Evolutionary conservation across 2,113 vertebrate genomes (phyloP), one percentile per base, ranked within the genome.

Genomic region (Hemiprocne comata): DNA sequence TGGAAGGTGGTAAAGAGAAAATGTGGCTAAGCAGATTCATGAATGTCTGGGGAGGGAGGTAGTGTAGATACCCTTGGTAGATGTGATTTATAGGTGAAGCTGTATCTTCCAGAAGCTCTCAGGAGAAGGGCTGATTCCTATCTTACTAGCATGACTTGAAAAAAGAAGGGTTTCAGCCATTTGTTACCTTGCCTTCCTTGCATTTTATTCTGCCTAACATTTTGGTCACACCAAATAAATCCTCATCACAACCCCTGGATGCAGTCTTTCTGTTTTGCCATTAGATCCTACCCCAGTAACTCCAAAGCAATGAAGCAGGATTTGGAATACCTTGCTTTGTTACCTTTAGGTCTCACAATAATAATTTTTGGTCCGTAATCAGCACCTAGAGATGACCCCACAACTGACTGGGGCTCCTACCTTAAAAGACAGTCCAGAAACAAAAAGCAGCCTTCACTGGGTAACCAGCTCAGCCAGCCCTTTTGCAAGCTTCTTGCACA

Each of bases 401-500:
- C 33, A 62, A 36, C 44, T 74, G 34, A 88, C 31, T 13, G 31
- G 55, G n/a, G 24, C 25, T 94, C 18, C 57, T 58, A 2, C 61
- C 36, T 61, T 55, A 57, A 83, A 83, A 44, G 64, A 38, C 7
- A 15, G 84, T 90, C n/a, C 57, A 89, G 57, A 97, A 93, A 75
- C 0, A 0, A 89, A 91, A 84, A 82, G 38, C 66, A 82, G 13
- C 29, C 67, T 83, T 94, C 16, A 17, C 33, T 50, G 58, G 33
- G 14, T 62, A 76, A 75, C 26, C 57, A 51, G 28, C 31, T 70
- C 76, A 80, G 26, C 24, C 48, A 90, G n/a, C 17, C 48, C 24
- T 85, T 85, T 86, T 87, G n/a, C 50, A 50, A 70, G 24, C 40
- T 95, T 78, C 66, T 85, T 89, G 62, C 34, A 90, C 77, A 78